Percentiles rank a stretch among this genome's conserved stretches.
Evolutionary conservation across 2,888 invertebrate genomes (phyloP).

Genomic region (Leptopterna dolabrata): DNA sequence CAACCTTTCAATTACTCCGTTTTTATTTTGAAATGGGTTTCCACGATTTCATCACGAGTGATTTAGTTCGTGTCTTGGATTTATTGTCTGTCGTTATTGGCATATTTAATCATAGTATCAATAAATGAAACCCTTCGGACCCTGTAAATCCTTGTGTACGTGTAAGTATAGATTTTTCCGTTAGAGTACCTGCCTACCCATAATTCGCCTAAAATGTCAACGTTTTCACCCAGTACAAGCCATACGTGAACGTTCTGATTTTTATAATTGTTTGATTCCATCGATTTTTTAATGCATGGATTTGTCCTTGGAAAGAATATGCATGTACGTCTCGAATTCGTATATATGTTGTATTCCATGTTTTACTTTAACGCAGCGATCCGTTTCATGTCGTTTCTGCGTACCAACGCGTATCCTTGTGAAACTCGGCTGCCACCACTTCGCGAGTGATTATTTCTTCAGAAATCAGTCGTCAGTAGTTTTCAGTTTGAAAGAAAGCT

Average conservation of each 20-base stretch:
- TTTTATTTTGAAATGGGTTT: too few relatives aligned
- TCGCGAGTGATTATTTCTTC: neutral
- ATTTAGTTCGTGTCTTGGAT: too few relatives aligned
- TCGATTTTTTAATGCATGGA: neutral
- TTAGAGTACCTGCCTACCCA: too few relatives aligned
- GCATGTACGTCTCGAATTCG: neutral
- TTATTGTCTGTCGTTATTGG: too few relatives aligned
- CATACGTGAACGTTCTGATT: neutral
- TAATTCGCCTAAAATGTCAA: too few relatives aligned
- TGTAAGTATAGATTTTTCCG: too few relatives aligned
- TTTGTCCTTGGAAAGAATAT: neutral
- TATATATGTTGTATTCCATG: neutral
- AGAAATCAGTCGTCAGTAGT: neutral
- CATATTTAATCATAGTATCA: too few relatives aligned
- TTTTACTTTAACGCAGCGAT: neutral
- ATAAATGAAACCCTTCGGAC: too few relatives aligned
- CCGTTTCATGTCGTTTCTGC: neutral
- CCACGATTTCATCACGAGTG: too few relatives aligned
- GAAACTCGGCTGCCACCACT: neutral
- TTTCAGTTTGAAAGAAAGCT: neutral
- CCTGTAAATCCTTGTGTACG: too few relatives aligned
- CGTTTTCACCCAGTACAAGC: too few relatives aligned
- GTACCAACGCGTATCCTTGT: neutral
- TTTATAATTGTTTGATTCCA: neutral
- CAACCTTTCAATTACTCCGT: too few relatives aligned